Evolutionary conservation across 2,797 vertebrate genomes (phyloP), one percentile per base, ranked within the genome.

Genomic region (Diglossa cyanea): DNA sequence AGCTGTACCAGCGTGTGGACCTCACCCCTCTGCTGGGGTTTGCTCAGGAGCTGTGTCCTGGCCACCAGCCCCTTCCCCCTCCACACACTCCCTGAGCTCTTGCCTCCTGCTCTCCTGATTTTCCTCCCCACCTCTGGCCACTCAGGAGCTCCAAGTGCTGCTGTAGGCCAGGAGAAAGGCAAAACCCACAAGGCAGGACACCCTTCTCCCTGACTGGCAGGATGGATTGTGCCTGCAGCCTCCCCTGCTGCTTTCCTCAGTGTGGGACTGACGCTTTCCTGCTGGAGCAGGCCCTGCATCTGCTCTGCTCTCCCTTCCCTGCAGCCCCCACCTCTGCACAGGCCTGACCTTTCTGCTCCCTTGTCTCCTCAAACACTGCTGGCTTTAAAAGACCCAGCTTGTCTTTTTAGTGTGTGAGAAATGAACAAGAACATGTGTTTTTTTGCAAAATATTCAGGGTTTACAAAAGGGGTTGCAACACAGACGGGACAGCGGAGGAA

Each of bases 121-220:
- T 76, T 14, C 31, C 25, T 88, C 35, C 35, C 35, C 35, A 35
- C 31, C 17, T 70, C 40, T 25, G 25, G 61, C 76, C 47, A 62
- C 55, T 39, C 68, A 54, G 48, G 61, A 54, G n/a, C 24, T 62
- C 42, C 20, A 26, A 58, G 13, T 42, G 53, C 18, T 58, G 44
- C 44, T 70, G 24, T 8, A 42, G 54, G 58, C 60, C 86, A 73
- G 68, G 31, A 68, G 25, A 57, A 82, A 61, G 35, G 42, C 10
- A 14, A 51, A 83, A 35, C 21, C 39, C 68, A 20, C 25, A 6
- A 11, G 3, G 7, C 2, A 17, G 0, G 1, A 45, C 23, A 23
- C 21, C 37, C 4, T 58, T 58, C 28, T 66, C 51, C 26, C 17
- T 37, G 35, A 8, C 28, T 5, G 68, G 51, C 60, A 57, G 54